Evolutionary conservation across 2,888 invertebrate species (phyloP).

Genomic region (Antheraea assamensis): DNA sequence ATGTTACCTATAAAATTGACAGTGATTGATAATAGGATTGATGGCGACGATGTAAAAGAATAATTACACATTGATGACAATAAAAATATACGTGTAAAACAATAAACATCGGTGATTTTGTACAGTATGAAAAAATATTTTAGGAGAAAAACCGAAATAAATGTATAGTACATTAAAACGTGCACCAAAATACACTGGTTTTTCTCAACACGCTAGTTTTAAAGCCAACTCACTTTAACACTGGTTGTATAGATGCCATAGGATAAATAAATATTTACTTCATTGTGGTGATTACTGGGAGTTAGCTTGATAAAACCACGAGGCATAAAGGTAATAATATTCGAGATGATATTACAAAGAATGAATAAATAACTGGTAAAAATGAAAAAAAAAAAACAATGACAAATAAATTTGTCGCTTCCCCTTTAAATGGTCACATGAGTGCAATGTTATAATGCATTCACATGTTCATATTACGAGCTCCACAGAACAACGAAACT

Average conservation of each 20-base stretch:
- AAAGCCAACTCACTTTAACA: neutral
- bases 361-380: neutral
- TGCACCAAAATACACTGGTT: neutral
- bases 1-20: constrained; percentile 22
- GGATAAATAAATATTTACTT: neutral
- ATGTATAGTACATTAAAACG: no score
- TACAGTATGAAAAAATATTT: neutral
- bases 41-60: neutral
- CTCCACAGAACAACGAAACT: no score
- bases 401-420: neutral
- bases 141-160: neutral
- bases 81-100: neutral
- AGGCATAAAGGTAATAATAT: neutral
- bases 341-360: neutral
- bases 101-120: neutral
- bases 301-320: neutral
- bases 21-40: constrained; percentile 14
- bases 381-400: neutral
- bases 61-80: neutral
- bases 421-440: no score
- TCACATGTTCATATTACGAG: no score
- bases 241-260: neutral
- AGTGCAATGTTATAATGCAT: no score
- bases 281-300: neutral
- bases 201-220: neutral